phyloP scores from a whole-genome alignment of 2,113 vertebrate genomes.

The Xiphophorus maculatus region DNA sequence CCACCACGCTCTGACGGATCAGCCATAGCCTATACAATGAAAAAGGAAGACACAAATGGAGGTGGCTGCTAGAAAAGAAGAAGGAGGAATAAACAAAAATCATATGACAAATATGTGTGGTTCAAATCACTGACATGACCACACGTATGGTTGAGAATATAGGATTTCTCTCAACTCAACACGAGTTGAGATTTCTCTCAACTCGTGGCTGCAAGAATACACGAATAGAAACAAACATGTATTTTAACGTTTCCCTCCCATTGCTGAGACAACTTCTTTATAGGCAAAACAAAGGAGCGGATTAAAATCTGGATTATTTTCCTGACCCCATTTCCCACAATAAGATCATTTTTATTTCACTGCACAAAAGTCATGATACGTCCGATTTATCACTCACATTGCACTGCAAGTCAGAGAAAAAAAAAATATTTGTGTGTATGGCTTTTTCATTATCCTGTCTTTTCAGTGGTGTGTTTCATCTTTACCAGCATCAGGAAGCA shows the following conservation, averaged over 20 bases:
- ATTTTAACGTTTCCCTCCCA: neutral
- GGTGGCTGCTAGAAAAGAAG: constrained; percentile 22
- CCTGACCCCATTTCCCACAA: constrained; percentile 18
- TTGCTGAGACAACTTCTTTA: constrained; percentile 11
- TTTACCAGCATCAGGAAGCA: neutral
- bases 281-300: constrained; percentile 19
- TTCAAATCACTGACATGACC: neutral
- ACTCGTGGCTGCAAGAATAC: neutral
- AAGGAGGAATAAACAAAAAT: constrained; percentile 14
- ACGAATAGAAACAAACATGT: neutral
- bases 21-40: constrained; percentile 39
- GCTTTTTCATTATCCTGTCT: neutral
- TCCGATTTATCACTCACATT: constrained; percentile 14
- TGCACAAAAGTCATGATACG: constrained; percentile 11
- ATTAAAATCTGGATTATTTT: constrained; percentile 55
- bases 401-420: neutral
- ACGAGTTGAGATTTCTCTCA: no score
- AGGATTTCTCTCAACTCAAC: neutral
- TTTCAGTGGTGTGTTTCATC: constrained; percentile 6
- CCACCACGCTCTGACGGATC: constrained; percentile 34
- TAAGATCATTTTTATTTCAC: neutral
- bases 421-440: neutral
- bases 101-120: constrained; percentile 23
- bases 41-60: constrained; percentile 37
- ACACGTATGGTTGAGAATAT: neutral